These are phyloP conservation scores for Sinohyriopsis cumingii DNA, from an alignment of 2,888 invertebrate species.

Conservation along the genomic window DNA sequence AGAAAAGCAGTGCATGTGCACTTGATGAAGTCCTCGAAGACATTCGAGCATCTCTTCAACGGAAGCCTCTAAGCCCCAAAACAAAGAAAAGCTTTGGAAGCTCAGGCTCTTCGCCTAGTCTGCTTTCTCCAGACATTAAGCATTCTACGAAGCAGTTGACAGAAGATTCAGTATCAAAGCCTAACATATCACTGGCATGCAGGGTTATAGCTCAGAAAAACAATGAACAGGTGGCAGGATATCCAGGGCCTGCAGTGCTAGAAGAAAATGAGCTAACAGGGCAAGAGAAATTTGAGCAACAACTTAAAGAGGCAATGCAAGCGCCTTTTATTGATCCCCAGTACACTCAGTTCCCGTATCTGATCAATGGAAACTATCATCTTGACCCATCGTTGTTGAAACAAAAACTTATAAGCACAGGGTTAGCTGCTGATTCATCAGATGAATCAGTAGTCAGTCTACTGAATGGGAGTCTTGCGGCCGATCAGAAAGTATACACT, in stretches of 20 bases:
- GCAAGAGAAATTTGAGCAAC: conserved; percentile 2
- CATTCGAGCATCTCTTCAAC: conserved; percentile 55
- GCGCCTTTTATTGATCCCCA: conserved; percentile 41
- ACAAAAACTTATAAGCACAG: conserved; percentile 60
- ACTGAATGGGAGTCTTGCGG: not conserved
- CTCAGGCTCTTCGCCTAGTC: conserved; percentile 30
- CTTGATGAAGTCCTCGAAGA: conserved; percentile 64
- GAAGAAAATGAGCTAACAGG: too few relatives aligned
- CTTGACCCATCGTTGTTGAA: conserved; percentile 59
- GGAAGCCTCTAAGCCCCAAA: conserved; percentile 47
- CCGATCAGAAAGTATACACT: not conserved
- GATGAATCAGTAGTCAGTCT: conserved; percentile 15
- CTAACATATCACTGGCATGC: conserved; percentile 2
- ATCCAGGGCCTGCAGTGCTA: too few relatives aligned
- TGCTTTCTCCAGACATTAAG: conserved; percentile 26
- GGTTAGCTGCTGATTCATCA: conserved; percentile 45
- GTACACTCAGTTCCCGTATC: conserved; percentile 48
- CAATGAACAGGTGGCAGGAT: too few relatives aligned
- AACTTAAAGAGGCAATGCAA: conserved; percentile 16
- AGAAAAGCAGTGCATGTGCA: conserved; percentile 53
- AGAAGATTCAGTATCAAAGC: not conserved
- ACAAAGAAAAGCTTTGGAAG: conserved; percentile 39
- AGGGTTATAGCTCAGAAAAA: not conserved
- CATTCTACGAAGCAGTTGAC: too few relatives aligned
- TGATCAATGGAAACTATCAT: conserved; percentile 60